Evolutionary conservation across 2,113 vertebrate genomes (phyloP), one percentile per base, ranked within the genome.

Genomic region (Leucoraja erinaceus): DNA sequence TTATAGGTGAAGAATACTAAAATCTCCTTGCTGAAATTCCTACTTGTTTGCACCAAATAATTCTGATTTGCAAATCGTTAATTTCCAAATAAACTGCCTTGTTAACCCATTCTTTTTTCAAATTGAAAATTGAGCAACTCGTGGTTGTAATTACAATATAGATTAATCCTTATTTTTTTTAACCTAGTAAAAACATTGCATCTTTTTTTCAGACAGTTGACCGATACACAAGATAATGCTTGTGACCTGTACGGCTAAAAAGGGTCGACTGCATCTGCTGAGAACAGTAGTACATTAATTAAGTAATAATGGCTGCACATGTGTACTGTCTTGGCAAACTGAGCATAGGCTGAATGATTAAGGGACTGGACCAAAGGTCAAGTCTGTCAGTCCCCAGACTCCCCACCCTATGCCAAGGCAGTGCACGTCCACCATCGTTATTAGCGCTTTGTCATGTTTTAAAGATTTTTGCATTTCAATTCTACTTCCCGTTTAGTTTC

Each of bases 291-390:
- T 54, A 91, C 68, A 74, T 91, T 91, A 91, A 91, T 91, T 91
- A 91, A 91, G 90, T 47, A 91, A 91, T 91, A 91, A 91, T 91
- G 90, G 63, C 66, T 54, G 68, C 90, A 91, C 90, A 91, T 33
- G 68, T 91, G 33, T 91, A 72, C 31, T 72, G 88, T 72, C 88
- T 91, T 31, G 66, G 63, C 88, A 90, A 68, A 68, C 88, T 91
- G 63, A 91, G 90, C 66, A 68, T 72, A 74, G 90, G 31, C 33
- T 72, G 90, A 91, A 72, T 91, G 66, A 91, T 72, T 91, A 63
- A 88, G 83, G 59, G 83, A 88, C n/a, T 22, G 38, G 90, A 47
- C 90, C 90, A 91, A 91, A 91, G 90, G 90, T 91, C 90, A 91
- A 91, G 90, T 91, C 90, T 54, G 38, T 91, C 66, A 91, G 66